phyloP scores from a whole-genome alignment of 2,113 vertebrate species.

The Oryctolagus cuniculus region mOryCun1.1 NC_091434.1:174428501-174429000 shows the following conservation, averaged over 20 bases:
- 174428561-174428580: conserved; percentile 82
- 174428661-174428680: background rate
- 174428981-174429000: background rate
- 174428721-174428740: rapidly evolving
- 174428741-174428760: rapidly evolving
- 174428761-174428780: background rate
- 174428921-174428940: rapidly evolving
- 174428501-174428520: conserved; percentile 82
- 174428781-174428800: background rate
- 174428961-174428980: background rate
- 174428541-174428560: conserved; percentile 86
- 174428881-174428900: background rate
- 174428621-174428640: conserved; percentile 63
- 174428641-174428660: rapidly evolving
- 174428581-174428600: conserved; percentile 79
- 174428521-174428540: conserved; percentile 84
- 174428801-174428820: background rate
- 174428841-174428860: background rate
- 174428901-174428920: background rate
- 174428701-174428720: background rate
- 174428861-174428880: rapidly evolving
- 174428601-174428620: conserved; percentile 80
- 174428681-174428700: background rate
- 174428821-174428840: background rate
- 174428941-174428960: background rate